Evolutionary conservation across 2,797 vertebrate species (phyloP).

Genomic region (Typhlichthys subterraneus): DNA sequence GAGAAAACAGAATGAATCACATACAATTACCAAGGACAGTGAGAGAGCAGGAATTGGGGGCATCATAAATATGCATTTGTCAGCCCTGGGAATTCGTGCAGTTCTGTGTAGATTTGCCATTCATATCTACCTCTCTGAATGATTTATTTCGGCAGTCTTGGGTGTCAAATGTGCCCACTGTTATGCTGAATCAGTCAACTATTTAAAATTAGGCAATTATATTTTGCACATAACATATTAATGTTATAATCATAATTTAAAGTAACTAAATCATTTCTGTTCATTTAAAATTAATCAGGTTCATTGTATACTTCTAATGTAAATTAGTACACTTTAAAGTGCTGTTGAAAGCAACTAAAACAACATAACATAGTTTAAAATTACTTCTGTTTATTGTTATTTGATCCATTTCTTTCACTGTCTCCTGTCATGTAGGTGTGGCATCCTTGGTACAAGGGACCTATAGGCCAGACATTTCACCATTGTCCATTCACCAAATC

Average conservation of each 20-base stretch:
- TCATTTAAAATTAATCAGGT: slow-evolving; percentile 25
- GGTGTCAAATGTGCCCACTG: slow-evolving; percentile 77
- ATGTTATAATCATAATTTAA: slow-evolving; percentile 48
- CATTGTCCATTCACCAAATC: slow-evolving; percentile 58
- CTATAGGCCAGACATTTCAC: slow-evolving; percentile 61
- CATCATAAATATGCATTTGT: slow-evolving; percentile 85
- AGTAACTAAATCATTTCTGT: slow-evolving; percentile 53
- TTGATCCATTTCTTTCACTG: slow-evolving; percentile 1
- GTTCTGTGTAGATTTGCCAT: slow-evolving; percentile 77
- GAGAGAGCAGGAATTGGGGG: slow-evolving; percentile 63
- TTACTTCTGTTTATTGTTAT: no score
- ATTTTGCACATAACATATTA: slow-evolving; percentile 52
- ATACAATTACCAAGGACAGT: slow-evolving; percentile 75
- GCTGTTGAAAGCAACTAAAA: not conserved
- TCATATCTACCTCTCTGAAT: slow-evolving; percentile 83
- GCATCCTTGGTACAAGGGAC: slow-evolving; percentile 56
- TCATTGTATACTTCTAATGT: not conserved
- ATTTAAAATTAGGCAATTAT: slow-evolving; percentile 64
- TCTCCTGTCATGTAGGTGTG: slow-evolving; percentile 59
- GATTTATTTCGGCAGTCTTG: slow-evolving; percentile 74
- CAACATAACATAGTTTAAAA: no score
- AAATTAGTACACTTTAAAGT: not conserved
- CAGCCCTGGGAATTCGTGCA: slow-evolving; percentile 71
- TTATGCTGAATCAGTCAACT: slow-evolving; percentile 73
- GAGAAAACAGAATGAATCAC: slow-evolving; percentile 80